Evolutionary conservation across 2,113 vertebrate genomes (phyloP).

Genomic region (Lota lota): DNA sequence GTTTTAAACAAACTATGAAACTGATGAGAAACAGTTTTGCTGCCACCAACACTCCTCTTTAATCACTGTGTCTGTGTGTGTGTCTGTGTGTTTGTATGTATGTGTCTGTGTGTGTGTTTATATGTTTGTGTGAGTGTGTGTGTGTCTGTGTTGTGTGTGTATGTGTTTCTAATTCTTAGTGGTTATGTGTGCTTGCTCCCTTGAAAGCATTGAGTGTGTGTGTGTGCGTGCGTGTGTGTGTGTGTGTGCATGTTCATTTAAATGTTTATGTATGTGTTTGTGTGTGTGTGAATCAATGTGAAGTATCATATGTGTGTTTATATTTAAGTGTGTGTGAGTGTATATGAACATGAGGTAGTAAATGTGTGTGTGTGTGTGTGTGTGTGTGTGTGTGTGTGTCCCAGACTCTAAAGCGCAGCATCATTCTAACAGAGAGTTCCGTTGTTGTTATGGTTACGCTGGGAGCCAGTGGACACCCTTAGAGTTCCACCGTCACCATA

Average conservation of each 20-base stretch:
- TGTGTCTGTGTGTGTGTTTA: not conserved
- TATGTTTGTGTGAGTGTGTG: no score
- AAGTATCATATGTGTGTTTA: not conserved
- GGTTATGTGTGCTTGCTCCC: not conserved
- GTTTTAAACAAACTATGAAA: not conserved
- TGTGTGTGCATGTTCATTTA: not conserved
- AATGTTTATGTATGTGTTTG: not conserved
- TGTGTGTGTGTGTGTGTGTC: not conserved
- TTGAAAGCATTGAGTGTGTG: not conserved
- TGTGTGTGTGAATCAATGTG: not conserved
- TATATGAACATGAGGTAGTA: not conserved
- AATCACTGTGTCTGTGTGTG: not conserved
- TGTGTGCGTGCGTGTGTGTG: not conserved
- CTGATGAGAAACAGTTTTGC: not conserved
- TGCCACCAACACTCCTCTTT: not conserved
- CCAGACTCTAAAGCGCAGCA: constrained; percentile 32
- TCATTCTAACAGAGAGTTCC: constrained; percentile 47
- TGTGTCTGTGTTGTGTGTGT: not conserved
- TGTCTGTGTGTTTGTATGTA: not conserved
- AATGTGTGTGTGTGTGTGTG: not conserved
- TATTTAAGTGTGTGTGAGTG: not conserved
- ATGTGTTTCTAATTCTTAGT: not conserved
- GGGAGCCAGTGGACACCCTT: constrained; percentile 40
- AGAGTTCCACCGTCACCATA: constrained; percentile 45
- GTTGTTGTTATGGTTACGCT: constrained; percentile 55